Base-by-base conservation (phyloP, 1,140 invertebrate genomes). In the Cotesia vestalis region DNA sequence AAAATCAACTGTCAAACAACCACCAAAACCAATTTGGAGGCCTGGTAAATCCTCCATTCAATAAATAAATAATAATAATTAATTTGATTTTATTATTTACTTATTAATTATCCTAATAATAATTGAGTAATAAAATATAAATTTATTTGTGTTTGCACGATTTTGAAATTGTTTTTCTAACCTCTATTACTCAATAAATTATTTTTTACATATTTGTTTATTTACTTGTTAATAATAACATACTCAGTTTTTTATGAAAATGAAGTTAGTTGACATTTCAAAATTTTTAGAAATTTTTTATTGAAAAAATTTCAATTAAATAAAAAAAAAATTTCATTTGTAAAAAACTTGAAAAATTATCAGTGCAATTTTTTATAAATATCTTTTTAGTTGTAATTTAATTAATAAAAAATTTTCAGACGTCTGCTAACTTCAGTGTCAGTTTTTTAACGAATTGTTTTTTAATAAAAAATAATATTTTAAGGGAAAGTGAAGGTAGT, bases 401-500 rank as follows among this genome's bases (percentile, higher is more conserved):
- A 17, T 17, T 17, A 17, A 17, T 17, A 17, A 17, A 17, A 17
- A 17, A 17, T 17, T 17, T 17, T 17, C 17, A 17, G 17, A 17
- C 17, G 17, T 17, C 17, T 17, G 20, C 61, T 35, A 40, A 57
- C 8, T 17, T 17, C 17, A 59, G 27, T 60, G n/a, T 11, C 4
- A 20, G n/a, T 46, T 36, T 59, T 20, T 12, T 38, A 73, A 27
- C 66, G 40, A 66, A 57, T 40, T 17, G 27, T 5, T 60, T 62
- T 67, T 68, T 68, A 17, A 34, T 17, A 63, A 66, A 40, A 73
- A 73, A n/a, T 72, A 64, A 73, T 77, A 81, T 80, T 68, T n/a
- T 14, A 82, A 90, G 90, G 90, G 66, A 88, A 88, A 70, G 89
- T 91, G 1, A 91, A 89, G 85, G 90, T 91, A 70, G 89, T 90